Evolutionary conservation across 92 coral and sea anemone species (phyloP).

Genomic region (Chrysogorgia sp.): DNA sequence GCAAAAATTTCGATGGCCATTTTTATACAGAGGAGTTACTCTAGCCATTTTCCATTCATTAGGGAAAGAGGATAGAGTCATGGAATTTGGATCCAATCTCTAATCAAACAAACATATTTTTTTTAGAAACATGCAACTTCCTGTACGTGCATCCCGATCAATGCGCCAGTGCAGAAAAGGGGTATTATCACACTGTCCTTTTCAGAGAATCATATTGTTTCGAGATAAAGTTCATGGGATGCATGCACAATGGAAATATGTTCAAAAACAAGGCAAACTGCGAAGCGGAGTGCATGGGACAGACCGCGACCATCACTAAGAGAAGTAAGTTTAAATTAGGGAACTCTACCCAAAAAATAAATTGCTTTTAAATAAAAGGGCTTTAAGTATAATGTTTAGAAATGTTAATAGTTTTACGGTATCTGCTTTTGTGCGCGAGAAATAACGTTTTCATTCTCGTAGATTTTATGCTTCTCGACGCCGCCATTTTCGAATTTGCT

Average conservation of each 20-base stretch:
- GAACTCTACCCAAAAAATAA: neutral
- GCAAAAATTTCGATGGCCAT: too few relatives aligned
- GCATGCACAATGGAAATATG: slow-evolving; percentile 14
- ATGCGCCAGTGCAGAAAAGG: neutral
- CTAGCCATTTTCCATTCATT: too few relatives aligned
- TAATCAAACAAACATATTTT: too few relatives aligned
- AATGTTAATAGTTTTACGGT: neutral
- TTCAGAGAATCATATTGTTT: neutral
- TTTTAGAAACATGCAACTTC: neutral
- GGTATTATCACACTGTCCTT: neutral
- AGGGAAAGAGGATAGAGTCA: too few relatives aligned
- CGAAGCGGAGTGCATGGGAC: neutral
- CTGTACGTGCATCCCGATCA: neutral
- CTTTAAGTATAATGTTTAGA: too few relatives aligned
- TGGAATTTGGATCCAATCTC: too few relatives aligned
- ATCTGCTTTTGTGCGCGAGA: neutral
- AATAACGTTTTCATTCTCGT: too few relatives aligned
- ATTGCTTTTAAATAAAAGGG: too few relatives aligned
- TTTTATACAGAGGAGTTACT: too few relatives aligned
- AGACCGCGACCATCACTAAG: neutral
- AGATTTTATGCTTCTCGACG: too few relatives aligned
- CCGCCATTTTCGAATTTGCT: too few relatives aligned
- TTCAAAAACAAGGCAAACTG: neutral
- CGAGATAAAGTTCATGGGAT: slow-evolving; percentile 21
- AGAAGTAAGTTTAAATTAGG: slow-evolving; percentile 3